A percentile compares a stretch with the other conserved stretches of the same genome.
Evolutionary conservation across 2,888 invertebrate genomes (phyloP).

Genomic region (Drosophila merina): DNA sequence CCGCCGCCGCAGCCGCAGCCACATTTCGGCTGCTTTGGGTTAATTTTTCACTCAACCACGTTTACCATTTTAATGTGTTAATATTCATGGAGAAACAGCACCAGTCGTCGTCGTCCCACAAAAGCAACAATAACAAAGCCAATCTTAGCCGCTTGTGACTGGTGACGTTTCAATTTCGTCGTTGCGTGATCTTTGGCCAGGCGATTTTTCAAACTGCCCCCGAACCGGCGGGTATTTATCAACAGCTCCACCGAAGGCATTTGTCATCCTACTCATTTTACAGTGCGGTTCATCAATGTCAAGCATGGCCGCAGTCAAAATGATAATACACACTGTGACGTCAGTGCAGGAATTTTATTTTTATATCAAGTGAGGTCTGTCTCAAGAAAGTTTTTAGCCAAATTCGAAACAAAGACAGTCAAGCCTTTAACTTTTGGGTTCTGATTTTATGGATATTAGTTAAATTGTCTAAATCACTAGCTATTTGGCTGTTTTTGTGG

Average conservation of each 20-base stretch:
- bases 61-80: constrained; percentile 72
- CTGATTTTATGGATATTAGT: constrained; percentile 28
- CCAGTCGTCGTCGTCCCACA: constrained; percentile 16
- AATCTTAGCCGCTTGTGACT: constrained; percentile 43
- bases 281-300: background rate
- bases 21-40: constrained; percentile 53
- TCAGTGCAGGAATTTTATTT: background rate
- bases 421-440: too few species aligned
- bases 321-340: constrained; percentile 1
- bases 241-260: constrained; percentile 36
- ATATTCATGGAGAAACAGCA: constrained; percentile 57
- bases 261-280: constrained; percentile 28
- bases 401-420: too few species aligned
- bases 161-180: constrained; percentile 73
- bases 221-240: constrained; percentile 40
- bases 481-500: constrained; percentile 25
- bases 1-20: constrained; percentile 13
- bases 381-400: too few species aligned
- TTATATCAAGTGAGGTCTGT: background rate
- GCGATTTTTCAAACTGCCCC: constrained; percentile 54
- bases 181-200: constrained; percentile 42
- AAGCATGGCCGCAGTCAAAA: background rate
- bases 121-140: constrained; percentile 15
- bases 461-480: constrained; percentile 15
- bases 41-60: constrained; percentile 75